Evolutionary conservation across 2,888 invertebrate genomes (phyloP), one percentile per base, ranked within the genome.

Genomic region (Slavum lentiscoides): DNA sequence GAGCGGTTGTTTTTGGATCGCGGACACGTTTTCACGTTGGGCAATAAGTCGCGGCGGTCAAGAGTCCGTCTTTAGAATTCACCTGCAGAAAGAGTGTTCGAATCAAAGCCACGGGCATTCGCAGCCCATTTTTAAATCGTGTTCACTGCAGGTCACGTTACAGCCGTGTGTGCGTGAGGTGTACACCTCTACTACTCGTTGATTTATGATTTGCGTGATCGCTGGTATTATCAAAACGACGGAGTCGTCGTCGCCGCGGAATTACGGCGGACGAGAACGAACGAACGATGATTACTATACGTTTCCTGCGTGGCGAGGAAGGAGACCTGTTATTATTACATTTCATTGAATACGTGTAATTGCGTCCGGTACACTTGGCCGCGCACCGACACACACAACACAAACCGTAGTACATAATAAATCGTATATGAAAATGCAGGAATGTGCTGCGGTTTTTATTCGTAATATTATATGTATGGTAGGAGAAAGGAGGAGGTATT

Each of bases 281-380:
- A 70, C 19, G 69, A 76, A 43, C 62, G 19, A 19, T 49, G 69
- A 68, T 68, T 75, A 67, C 23, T 23, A n/a, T n/a, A 30, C 30
- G 30, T 30, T 30, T 30, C 30, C 30, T 30, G 30, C 30, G 30
- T 11, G 13, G 67, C 23, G 61, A 69, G 53, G 55, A 62, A 80
- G 80, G 55, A 70, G 64, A 72, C 70, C 64, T 66, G 70, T 72
- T 80, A 80, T 66, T 55, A 53, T 64, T 75, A 19, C 64, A 58
- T 76, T 43, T 68, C 68, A 53, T 69, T 43, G 37, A 62, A 43
- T 49, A 64, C 62, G 64, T 80, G 70, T 80, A 80, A 80, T 80
- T 80, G 80, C 72, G 64, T 80, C 80, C 80, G 80, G 80, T 80
- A 70, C 70, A 72, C 80, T 62, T 80, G 53, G 80, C 30, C 30